Evolutionary conservation across 2,113 vertebrate species (phyloP), one percentile per base, ranked within the genome.

Genomic region (Eublepharis macularius): DNA sequence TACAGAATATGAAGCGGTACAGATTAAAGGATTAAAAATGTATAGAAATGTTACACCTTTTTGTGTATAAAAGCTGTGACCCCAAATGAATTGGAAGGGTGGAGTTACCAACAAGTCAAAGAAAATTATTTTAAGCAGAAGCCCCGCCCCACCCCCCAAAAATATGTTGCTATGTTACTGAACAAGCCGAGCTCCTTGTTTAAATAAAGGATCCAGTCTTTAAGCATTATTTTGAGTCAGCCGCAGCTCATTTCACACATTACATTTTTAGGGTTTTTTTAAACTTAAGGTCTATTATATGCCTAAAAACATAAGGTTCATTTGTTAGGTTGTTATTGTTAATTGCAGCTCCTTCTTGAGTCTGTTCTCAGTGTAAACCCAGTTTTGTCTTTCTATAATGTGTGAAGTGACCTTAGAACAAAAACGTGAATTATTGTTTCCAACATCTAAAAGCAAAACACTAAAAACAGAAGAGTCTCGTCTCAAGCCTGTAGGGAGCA

Each of bases 401-500:
- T 24, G 16, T 51, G 16, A 51, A 47, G 49, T 76, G 14, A 47
- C 14, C 74, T 34, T n/a, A n/a, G 17, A 26, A 43, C 7, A 14
- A 45, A 36, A 68, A 68, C 4, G 16, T 34, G 43, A 9, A 2
- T 49, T 17, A 49, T 29, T 34, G 43, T 19, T 80, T 13, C 24
- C 34, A 7, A 70, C 49, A 81, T 54, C 51, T 54, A 54, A 65
- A 79, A 65, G 39, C 9, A 29, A 65, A 80, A 32, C 29, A 19
- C 26, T 2, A 21, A 76, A 82, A 73, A 36, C 39, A 3, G 87
- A 68, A 66, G 82, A 70, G 12, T 51, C 3, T 16, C n/a, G n/a
- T n/a, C 0, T 0, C 24, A 69, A 75, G 47, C 76, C 4, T 41
- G 75, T 41, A 34, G 36, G 39, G 10, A 54, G 17, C 57, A 43